Evolutionary conservation across 2,888 invertebrate genomes (phyloP).

Genomic region (Mesorhabditis spiculigera): DNA sequence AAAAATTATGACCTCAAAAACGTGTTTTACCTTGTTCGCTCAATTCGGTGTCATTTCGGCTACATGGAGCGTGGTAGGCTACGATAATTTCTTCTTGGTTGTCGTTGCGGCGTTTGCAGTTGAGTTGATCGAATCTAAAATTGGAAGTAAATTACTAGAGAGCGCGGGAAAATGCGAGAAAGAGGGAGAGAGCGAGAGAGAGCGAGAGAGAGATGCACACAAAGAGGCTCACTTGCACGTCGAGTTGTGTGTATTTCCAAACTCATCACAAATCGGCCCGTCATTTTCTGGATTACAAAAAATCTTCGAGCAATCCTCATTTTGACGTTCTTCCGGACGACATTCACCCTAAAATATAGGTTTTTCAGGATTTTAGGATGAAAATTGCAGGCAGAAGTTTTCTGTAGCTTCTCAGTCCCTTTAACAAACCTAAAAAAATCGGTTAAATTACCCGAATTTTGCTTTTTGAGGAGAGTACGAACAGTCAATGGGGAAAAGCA

Average conservation of each 20-base stretch:
- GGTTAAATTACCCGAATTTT: no score
- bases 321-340: slow-evolving; percentile 20
- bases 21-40: background rate
- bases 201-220: background rate
- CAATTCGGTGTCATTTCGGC: background rate
- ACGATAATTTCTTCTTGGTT: slow-evolving; percentile 6
- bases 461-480: no score
- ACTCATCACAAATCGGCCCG: background rate
- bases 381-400: no score
- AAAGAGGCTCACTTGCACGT: background rate
- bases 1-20: no score
- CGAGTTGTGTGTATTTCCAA: slow-evolving; percentile 5
- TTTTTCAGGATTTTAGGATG: no score
- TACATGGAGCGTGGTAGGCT: background rate
- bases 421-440: no score
- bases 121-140: slow-evolving; percentile 13
- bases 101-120: slow-evolving; percentile 10
- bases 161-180: background rate
- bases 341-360: slow-evolving; percentile 34
- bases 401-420: no score
- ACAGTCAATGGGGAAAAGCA: no score
- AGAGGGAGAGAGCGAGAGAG: background rate
- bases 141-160: background rate
- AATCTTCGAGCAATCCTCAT: background rate
- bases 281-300: background rate